Evolutionary conservation across 2,888 invertebrate genomes (phyloP).

Genomic region (Eristalinus sepulchralis): DNA sequence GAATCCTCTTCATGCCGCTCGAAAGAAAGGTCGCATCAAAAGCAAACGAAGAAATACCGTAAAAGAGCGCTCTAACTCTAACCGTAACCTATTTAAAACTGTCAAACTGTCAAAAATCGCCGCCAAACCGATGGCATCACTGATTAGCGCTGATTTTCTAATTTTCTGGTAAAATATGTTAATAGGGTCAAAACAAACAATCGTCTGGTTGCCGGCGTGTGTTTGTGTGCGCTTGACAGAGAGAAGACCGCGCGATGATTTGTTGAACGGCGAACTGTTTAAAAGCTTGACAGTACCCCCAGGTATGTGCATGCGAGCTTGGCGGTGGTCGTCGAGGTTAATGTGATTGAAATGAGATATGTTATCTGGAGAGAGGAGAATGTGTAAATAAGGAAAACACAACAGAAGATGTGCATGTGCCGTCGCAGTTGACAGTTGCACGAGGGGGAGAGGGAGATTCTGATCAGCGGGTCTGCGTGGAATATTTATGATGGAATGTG

Average conservation of each 20-base stretch:
- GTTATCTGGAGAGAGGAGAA: slow-evolving; percentile 3
- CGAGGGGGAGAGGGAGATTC: neutral
- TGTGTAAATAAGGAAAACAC: neutral
- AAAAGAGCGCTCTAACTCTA: slow-evolving; percentile 2
- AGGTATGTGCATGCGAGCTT: slow-evolving; percentile 16
- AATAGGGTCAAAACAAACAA: slow-evolving; percentile 16
- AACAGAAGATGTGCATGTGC: neutral
- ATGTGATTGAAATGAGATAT: slow-evolving; percentile 18
- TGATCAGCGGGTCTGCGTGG: neutral
- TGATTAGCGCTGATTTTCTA: slow-evolving; percentile 40
- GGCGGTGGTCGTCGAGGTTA: slow-evolving; percentile 20
- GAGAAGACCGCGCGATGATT: neutral
- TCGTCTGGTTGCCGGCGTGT: neutral
- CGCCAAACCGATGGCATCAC: neutral
- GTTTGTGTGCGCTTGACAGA: neutral
- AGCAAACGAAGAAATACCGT: neutral
- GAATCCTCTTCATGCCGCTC: neutral
- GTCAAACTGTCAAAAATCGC: slow-evolving; percentile 37
- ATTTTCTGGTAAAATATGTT: slow-evolving; percentile 39
- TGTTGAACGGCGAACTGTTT: neutral
- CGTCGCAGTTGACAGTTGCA: neutral
- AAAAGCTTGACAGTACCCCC: slow-evolving; percentile 14
- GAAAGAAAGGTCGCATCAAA: neutral
- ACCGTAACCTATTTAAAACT: slow-evolving; percentile 29
- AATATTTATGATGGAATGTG: neutral